phyloP scores from a whole-genome alignment of 2,888 invertebrate genomes.

The Andrena marginata region DNA sequence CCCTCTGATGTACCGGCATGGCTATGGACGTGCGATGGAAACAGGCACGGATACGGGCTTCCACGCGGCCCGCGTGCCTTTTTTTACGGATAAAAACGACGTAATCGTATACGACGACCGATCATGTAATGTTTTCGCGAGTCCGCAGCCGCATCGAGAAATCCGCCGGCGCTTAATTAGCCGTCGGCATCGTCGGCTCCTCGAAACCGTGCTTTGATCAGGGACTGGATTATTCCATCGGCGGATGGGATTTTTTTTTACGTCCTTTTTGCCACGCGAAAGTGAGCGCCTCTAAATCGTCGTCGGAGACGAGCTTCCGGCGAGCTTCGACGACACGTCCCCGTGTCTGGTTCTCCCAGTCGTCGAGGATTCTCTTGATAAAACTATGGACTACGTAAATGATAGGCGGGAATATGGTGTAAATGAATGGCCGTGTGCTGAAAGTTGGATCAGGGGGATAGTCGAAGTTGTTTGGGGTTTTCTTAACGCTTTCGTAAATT shows the following conservation, averaged over 20 bases:
- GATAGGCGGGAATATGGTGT: too few species aligned
- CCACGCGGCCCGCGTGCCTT: constrained; percentile 34
- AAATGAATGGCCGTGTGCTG: too few species aligned
- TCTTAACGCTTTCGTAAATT: not conserved
- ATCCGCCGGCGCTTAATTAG: constrained; percentile 73
- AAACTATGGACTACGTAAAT: too few species aligned
- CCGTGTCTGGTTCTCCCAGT: not conserved
- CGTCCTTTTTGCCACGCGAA: constrained; percentile 39
- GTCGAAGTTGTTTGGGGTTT: too few species aligned
- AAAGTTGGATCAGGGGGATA: too few species aligned
- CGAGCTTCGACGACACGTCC: constrained; percentile 2
- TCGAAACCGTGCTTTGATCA: constrained; percentile 72
- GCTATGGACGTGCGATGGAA: constrained; percentile 65
- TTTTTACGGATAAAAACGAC: constrained; percentile 72
- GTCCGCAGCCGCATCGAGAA: constrained; percentile 67
- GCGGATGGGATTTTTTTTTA: constrained; percentile 31
- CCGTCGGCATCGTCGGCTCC: constrained; percentile 65
- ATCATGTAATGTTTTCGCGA: constrained; percentile 75
- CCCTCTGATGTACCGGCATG: constrained; percentile 76
- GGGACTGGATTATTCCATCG: constrained; percentile 65
- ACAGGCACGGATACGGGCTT: constrained; percentile 62
- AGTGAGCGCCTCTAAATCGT: constrained; percentile 42
- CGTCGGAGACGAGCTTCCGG: constrained; percentile 29
- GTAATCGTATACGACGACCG: constrained; percentile 78
- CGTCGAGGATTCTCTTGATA: too few species aligned